Conservation (phyloP, 2,113 vertebrate species). For the Brachyhypopomus occidentalis region DNA sequence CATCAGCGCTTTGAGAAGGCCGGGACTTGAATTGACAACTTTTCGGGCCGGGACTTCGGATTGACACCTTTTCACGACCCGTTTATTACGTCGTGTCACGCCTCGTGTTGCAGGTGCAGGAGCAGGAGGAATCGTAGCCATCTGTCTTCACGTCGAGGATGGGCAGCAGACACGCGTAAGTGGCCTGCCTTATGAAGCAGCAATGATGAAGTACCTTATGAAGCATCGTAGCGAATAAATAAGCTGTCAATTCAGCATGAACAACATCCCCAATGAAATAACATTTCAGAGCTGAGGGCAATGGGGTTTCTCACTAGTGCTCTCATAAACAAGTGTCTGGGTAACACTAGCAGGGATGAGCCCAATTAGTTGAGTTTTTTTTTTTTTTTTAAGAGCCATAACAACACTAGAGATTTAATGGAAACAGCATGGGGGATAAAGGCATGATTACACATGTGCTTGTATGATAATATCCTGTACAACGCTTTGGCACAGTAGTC, state of each 20-base stretch:
- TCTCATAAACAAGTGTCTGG: not conserved
- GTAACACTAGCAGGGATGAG: not conserved
- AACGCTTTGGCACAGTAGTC: not conserved
- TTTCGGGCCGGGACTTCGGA: slow-evolving; percentile 1
- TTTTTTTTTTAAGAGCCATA: not conserved
- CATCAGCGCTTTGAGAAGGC: not conserved
- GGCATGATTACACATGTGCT: not conserved
- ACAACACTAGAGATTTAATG: slow-evolving; percentile 12
- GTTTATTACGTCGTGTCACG: slow-evolving; percentile 19
- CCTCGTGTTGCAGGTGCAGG: not conserved
- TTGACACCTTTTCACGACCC: slow-evolving; percentile 24
- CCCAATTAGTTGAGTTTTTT: not conserved
- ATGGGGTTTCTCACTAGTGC: not conserved
- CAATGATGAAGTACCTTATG: slow-evolving; percentile 4
- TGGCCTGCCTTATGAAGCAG: not conserved
- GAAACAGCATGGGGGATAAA: not conserved
- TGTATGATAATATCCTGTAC: not conserved
- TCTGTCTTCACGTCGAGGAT: not conserved
- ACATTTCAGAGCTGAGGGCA: not conserved
- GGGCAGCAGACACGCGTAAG: not conserved
- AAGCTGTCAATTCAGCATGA: not conserved
- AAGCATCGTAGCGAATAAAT: not conserved
- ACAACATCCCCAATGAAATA: not conserved
- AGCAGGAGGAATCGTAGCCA: not conserved
- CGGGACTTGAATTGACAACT: slow-evolving; percentile 29